phyloP scores from a whole-genome alignment of 23 tunicate genomes.

The Oikopleura vanhoeffeni region DNA sequence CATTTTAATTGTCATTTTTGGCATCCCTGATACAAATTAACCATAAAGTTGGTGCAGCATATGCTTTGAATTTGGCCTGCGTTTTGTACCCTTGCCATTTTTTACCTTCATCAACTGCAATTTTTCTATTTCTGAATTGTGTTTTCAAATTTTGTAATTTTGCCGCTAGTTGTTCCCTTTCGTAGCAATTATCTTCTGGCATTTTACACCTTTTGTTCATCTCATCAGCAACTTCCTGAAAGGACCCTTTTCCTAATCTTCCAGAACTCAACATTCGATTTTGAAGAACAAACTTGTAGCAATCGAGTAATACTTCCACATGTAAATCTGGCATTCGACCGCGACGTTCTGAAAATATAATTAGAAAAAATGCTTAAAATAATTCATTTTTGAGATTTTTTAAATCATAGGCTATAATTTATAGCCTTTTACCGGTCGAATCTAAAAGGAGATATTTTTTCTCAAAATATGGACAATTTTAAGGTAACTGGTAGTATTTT shows the following conservation, averaged over 20 bases:
- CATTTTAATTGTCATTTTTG: no score
- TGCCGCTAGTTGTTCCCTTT: conserved; percentile 1
- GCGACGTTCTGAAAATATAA: neutral
- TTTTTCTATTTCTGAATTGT: conserved; percentile 8
- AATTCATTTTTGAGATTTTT: no score
- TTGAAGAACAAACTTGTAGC: conserved; percentile 9
- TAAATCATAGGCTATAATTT: no score
- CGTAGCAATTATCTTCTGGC: neutral
- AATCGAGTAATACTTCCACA: neutral
- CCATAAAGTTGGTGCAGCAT: no score
- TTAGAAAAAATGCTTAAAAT: no score
- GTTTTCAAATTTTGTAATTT: conserved; percentile 12
- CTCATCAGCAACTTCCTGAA: conserved; percentile 11
- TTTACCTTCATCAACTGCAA: conserved; percentile 3
- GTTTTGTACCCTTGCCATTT: no score
- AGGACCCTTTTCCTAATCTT: neutral
- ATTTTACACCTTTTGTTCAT: conserved; percentile 2
- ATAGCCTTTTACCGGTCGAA: no score
- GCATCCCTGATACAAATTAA: no score
- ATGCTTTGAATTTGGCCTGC: no score
- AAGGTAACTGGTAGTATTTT: no score
- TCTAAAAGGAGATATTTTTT: no score
- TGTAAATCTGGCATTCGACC: conserved; percentile 6
- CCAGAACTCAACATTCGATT: conserved; percentile 14
- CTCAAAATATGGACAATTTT: no score